These are phyloP conservation scores for Oxyruncus cristatus DNA, from an alignment of 2,113 vertebrate genomes.

Conservation along the genomic window DNA sequence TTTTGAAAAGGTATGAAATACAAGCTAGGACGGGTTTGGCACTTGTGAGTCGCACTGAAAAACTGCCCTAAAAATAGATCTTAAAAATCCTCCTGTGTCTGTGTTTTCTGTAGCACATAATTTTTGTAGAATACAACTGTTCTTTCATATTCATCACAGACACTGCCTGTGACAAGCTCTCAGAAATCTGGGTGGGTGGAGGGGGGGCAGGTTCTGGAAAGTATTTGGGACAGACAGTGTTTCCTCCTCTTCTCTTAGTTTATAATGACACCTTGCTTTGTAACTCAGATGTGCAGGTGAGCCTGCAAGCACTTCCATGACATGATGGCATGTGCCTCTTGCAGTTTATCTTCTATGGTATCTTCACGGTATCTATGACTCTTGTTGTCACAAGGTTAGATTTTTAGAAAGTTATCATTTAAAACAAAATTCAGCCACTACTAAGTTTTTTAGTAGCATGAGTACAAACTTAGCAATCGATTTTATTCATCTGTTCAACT, in stretches of 20 bases:
- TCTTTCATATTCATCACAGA: neutral
- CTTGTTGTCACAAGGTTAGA: neutral
- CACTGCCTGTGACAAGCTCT: neutral
- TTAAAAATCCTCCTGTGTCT: neutral
- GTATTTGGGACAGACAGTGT: neutral
- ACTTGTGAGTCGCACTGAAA: accelerated
- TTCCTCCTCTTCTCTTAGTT: neutral
- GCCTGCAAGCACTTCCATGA: neutral
- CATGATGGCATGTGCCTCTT: neutral
- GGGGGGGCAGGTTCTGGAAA: accelerated
- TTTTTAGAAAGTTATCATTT: neutral
- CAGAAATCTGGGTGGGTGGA: neutral
- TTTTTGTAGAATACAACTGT: neutral
- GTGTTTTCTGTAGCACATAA: neutral
- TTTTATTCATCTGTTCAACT: neutral
- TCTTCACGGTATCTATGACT: neutral
- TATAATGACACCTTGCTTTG: neutral
- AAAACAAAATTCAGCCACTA: neutral
- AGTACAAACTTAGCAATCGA: neutral
- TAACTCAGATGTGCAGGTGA: neutral
- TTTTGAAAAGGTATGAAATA: neutral
- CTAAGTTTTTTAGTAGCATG: neutral
- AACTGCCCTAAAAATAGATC: neutral
- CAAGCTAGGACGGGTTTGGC: accelerated
- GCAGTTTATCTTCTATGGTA: neutral